Conservation (phyloP, 2,797 vertebrate genomes). For the Scyliorhinus canicula region DNA sequence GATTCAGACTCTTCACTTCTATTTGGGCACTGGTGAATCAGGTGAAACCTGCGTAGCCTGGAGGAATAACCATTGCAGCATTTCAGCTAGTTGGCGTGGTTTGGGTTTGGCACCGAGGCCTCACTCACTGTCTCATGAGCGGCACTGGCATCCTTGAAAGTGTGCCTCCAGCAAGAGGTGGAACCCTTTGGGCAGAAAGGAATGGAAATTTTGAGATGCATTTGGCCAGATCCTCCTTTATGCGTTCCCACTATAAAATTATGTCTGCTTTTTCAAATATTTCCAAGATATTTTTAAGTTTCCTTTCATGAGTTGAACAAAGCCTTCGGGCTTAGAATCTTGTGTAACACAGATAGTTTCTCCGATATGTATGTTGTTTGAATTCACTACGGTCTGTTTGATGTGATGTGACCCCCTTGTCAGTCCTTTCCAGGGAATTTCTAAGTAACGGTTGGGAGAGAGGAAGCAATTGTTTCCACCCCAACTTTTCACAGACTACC, state of each 20-base stretch:
- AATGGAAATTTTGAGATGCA: not conserved
- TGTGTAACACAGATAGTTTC: not conserved
- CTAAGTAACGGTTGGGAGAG: not conserved
- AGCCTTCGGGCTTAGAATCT: not conserved
- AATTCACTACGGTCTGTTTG: not conserved
- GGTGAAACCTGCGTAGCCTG: not conserved
- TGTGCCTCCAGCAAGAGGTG: not conserved
- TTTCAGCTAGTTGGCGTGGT: not conserved
- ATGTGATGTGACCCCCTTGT: not conserved
- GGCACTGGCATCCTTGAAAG: not conserved
- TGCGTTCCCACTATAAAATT: not conserved
- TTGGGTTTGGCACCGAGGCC: too few relatives aligned
- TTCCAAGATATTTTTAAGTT: not conserved
- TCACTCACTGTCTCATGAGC: not conserved
- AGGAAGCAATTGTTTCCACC: not conserved
- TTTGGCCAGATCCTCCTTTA: not conserved
- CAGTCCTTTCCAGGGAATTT: not conserved
- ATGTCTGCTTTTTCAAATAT: not conserved
- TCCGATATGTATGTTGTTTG: not conserved
- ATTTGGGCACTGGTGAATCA: not conserved
- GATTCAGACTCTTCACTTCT: not conserved
- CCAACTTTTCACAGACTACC: not conserved
- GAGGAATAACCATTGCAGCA: not conserved
- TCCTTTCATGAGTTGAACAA: not conserved
- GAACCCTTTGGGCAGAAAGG: not conserved